Evolutionary conservation across 2,888 invertebrate species (phyloP).

Genomic region (Tetragonula carbonaria): DNA sequence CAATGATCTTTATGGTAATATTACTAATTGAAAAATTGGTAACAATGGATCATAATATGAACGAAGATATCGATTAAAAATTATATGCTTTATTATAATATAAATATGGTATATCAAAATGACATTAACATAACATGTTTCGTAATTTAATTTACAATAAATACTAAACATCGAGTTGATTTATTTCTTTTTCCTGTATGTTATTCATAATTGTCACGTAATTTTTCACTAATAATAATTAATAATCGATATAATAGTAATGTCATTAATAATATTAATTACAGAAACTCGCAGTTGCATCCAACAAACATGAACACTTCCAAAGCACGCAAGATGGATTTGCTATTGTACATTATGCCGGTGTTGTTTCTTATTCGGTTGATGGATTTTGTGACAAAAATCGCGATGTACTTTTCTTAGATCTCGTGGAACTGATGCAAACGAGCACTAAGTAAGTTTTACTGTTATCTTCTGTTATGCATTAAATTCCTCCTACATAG

Average conservation of each 20-base stretch:
- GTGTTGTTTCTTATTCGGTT: slow-evolving; percentile 87
- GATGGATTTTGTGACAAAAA: slow-evolving; percentile 89
- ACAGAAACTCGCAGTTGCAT: slow-evolving; percentile 85
- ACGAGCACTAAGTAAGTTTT: slow-evolving; percentile 85
- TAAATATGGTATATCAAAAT: neutral
- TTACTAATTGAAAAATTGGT: neutral
- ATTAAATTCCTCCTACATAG: neutral
- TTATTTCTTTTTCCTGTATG: neutral
- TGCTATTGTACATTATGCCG: slow-evolving; percentile 88
- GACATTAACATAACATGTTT: neutral
- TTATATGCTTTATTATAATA: no score
- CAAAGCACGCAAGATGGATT: slow-evolving; percentile 86
- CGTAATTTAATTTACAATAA: neutral
- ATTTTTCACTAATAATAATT: no score
- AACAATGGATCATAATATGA: neutral
- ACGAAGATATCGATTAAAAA: no score
- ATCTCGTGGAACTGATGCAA: slow-evolving; percentile 88
- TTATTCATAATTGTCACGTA: neutral
- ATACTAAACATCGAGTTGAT: neutral
- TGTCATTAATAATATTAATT: slow-evolving; percentile 36
- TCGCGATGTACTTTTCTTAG: slow-evolving; percentile 88
- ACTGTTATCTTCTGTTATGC: neutral
- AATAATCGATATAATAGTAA: no score
- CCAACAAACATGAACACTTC: slow-evolving; percentile 86
- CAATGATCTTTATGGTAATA: neutral